Conservation (phyloP, 2,113 vertebrate genomes). For the Syrrhaptes paradoxus region DNA sequence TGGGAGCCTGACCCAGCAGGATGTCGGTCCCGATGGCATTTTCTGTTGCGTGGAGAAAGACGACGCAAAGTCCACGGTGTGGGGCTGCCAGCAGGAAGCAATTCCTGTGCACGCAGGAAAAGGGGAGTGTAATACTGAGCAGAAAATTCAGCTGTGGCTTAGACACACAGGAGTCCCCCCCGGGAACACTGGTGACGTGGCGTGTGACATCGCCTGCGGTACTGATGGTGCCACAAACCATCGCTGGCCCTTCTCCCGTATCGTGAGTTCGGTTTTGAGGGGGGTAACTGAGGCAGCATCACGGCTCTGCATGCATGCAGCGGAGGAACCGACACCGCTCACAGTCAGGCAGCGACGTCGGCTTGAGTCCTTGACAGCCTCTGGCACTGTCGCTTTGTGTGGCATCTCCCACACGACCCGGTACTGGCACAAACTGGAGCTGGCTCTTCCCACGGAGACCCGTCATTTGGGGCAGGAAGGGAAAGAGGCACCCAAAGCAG, state of each 20-base stretch:
- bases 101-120: not conserved
- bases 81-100: not conserved
- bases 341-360: fast-evolving
- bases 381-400: fast-evolving
- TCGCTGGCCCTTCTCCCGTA: not conserved
- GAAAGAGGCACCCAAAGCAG: not conserved
- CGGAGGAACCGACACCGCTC: not conserved
- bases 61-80: fast-evolving
- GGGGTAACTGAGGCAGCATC: not conserved
- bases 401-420: fast-evolving
- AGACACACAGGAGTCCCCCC: fast-evolving
- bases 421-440: not conserved
- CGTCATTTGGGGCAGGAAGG: not conserved
- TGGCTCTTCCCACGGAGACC: not conserved
- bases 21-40: fast-evolving
- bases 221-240: not conserved
- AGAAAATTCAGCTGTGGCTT: not conserved
- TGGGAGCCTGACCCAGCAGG: not conserved
- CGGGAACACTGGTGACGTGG: not conserved
- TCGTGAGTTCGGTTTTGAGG: not conserved
- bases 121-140: not conserved
- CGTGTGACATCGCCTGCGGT: not conserved
- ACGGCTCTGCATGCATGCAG: not conserved
- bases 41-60: not conserved
- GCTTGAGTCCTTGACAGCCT: not conserved